Evolutionary conservation across 2,797 vertebrate genomes (phyloP), one percentile per base, ranked within the genome.

Genomic region (Distichodus sexfasciatus): DNA sequence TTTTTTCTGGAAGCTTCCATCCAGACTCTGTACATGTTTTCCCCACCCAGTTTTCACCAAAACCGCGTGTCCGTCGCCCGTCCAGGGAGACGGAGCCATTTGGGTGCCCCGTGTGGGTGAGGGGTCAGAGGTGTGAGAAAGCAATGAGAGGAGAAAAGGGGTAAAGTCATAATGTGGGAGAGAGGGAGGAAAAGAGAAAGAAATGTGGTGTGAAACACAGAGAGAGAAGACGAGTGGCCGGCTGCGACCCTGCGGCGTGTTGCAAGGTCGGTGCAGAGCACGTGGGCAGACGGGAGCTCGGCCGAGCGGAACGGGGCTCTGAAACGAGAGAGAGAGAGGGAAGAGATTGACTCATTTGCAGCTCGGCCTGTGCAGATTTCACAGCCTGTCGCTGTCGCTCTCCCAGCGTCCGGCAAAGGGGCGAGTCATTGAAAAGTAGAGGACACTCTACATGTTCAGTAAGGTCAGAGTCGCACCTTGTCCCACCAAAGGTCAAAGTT

Each of bases 1-100:
- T n/a, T n/a, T 92, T 93, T 76, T 93, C 93, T 94, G 94, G 92
- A 93, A 94, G 92, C 92, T 86, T 88, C 88, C 86, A 90, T 81
- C 76, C 79, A 89, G 87, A 89, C 84, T 86, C 85, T 28, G 54
- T 44, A 57, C 43, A 19, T 43, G 54, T 70, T 64, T 44, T 43
- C 35, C 63, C 35, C 14, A 12, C 40, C 65, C 40, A 64, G 43
- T 28, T 51, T 31, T 9, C 28, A 29, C 26, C 43, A 75, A 55
- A 48, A 33, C n/a, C n/a, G n/a, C n/a, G n/a, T n/a, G n/a, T n/a
- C n/a, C n/a, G n/a, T n/a, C n/a, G n/a, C n/a, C n/a, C n/a, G n/a
- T n/a, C n/a, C n/a, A n/a, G n/a, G n/a, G n/a, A n/a, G n/a, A n/a
- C n/a, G n/a, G n/a, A n/a, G n/a, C n/a, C n/a, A n/a, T 31, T 35